These are phyloP conservation scores for Drosophila tani DNA, from an alignment of 1,140 invertebrate genomes.

Conservation along the genomic window DNA sequence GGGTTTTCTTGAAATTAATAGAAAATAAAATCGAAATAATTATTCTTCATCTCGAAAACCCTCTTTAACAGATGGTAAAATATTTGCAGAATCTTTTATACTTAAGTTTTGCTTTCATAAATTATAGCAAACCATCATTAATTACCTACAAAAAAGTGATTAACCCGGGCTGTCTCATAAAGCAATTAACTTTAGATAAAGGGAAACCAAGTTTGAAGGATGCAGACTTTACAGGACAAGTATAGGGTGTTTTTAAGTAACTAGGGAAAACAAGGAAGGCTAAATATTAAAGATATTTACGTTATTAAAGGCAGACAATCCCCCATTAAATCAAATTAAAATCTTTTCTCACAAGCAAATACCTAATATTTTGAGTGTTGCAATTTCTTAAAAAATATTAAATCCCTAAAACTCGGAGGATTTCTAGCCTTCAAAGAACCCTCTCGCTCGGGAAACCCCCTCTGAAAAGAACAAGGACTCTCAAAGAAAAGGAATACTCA, in stretches of 20 bases:
- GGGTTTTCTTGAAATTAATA: too few species aligned
- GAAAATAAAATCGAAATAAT: too few species aligned
- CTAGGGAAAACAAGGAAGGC: neutral
- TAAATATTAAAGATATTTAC: accelerated
- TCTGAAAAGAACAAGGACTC: too few species aligned
- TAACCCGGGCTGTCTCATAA: neutral
- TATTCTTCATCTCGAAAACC: too few species aligned
- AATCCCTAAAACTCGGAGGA: too few species aligned
- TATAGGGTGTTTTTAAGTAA: too few species aligned
- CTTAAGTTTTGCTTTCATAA: neutral
- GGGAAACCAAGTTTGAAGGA: neutral
- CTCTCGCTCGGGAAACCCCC: too few species aligned
- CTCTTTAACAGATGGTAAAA: too few species aligned
- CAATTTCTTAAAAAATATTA: too few species aligned
- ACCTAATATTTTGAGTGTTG: too few species aligned
- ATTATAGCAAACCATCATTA: neutral
- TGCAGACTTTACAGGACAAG: neutral
- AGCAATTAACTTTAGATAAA: neutral
- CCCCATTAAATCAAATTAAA: neutral
- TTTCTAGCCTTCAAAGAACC: neutral
- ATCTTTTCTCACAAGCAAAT: too few species aligned
- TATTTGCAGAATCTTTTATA: too few species aligned
- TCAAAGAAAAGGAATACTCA: conserved; percentile 86
- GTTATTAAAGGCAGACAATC: neutral
- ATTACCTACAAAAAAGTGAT: conserved; percentile 3